These are phyloP conservation scores for Dissostichus mawsoni DNA, from an alignment of 2,113 vertebrate genomes.

Conservation along the genomic window DNA sequence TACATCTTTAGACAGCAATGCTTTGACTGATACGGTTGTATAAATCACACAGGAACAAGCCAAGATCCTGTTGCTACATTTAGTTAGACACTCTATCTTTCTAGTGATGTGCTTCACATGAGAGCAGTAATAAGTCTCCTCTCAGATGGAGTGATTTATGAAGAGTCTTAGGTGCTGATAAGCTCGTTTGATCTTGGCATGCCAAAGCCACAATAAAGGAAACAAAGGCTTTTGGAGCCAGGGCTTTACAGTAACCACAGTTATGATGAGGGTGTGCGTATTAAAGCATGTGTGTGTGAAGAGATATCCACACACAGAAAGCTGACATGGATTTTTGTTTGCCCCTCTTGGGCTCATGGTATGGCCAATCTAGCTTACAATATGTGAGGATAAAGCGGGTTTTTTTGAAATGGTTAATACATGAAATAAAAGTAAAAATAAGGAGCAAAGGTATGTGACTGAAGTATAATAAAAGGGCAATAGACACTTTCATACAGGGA, in stretches of 20 bases:
- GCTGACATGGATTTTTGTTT: not conserved
- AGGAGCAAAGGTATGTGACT: too few relatives aligned
- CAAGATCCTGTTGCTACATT: slow-evolving; percentile 38
- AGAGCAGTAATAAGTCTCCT: slow-evolving; percentile 34
- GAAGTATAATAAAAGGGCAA: too few relatives aligned
- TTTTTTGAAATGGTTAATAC: too few relatives aligned
- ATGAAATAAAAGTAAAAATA: too few relatives aligned
- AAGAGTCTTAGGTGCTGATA: slow-evolving; percentile 61
- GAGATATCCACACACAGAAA: slow-evolving; percentile 1
- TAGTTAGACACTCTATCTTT: slow-evolving; percentile 7
- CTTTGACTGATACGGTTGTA: slow-evolving; percentile 28
- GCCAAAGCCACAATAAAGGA: slow-evolving; percentile 70
- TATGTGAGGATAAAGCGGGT: too few relatives aligned
- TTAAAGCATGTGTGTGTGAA: slow-evolving; percentile 17
- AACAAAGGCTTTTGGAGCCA: slow-evolving; percentile 54
- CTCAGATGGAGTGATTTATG: slow-evolving; percentile 60
- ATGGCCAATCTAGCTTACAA: too few relatives aligned
- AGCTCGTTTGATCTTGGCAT: slow-evolving; percentile 64
- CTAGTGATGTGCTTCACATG: slow-evolving; percentile 38
- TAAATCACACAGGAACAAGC: slow-evolving; percentile 48
- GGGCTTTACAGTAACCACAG: slow-evolving; percentile 46
- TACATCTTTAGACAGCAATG: slow-evolving; percentile 1
- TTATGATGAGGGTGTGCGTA: slow-evolving; percentile 36
- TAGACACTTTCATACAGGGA: too few relatives aligned
- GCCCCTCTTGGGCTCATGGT: too few relatives aligned